These are phyloP conservation scores for Gisinianus flammeolus DNA, from an alignment of 2,888 invertebrate genomes.

Conservation along the genomic window DNA sequence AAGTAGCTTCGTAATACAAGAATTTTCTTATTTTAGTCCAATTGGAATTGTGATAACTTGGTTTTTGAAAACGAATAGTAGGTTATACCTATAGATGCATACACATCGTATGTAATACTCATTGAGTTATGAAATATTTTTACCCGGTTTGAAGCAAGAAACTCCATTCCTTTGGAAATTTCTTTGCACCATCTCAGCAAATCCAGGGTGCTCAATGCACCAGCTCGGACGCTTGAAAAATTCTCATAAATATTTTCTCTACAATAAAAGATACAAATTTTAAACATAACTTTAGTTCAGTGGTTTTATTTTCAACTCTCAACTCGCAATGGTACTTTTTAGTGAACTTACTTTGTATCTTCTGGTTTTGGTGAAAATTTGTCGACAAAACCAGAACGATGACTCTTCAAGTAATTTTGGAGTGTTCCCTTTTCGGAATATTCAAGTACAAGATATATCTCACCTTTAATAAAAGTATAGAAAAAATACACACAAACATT, in stretches of 20 bases:
- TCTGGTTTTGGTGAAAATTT: slow-evolving; percentile 8
- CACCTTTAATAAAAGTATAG: slow-evolving; percentile 6
- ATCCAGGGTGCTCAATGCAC: slow-evolving; percentile 27
- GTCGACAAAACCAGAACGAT: slow-evolving; percentile 23
- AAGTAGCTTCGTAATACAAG: slow-evolving; percentile 7
- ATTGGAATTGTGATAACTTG: no score
- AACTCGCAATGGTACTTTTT: no score
- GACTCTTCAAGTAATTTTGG: slow-evolving; percentile 26
- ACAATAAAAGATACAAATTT: background rate
- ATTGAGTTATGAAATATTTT: no score
- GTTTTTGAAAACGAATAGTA: no score
- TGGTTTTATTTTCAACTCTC: background rate
- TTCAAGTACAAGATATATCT: slow-evolving; percentile 30
- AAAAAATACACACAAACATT: background rate
- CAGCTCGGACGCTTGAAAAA: slow-evolving; percentile 2
- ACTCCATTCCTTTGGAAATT: slow-evolving; percentile 30
- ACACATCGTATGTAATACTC: no score
- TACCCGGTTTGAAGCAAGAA: slow-evolving; percentile 15
- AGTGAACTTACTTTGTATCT: no score
- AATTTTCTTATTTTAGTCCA: background rate
- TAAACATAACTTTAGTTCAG: background rate
- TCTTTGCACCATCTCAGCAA: slow-evolving; percentile 30
- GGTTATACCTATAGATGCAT: no score
- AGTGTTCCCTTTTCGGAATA: slow-evolving; percentile 30
- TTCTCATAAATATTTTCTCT: slow-evolving; percentile 20